Percentiles rank a stretch among this genome's conserved stretches.
phyloP scores from a whole-genome alignment of 2,113 vertebrate species.

The Psittacula cyanocephala region DNA sequence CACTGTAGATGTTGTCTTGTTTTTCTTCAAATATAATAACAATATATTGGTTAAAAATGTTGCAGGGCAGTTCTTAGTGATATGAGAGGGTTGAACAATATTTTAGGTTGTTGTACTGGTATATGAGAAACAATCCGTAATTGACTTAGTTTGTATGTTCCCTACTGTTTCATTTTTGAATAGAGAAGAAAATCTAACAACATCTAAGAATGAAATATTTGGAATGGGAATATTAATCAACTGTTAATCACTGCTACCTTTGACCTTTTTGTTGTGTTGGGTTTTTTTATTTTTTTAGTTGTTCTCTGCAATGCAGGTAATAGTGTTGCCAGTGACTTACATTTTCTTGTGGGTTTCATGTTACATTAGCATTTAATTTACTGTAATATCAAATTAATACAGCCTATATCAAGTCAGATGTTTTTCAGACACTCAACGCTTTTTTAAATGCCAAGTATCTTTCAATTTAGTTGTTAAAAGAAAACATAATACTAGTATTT shows the following conservation, averaged over 20 bases:
- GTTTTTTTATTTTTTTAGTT: neutral
- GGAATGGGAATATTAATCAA: neutral
- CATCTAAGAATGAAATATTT: neutral
- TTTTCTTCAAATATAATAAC: neutral
- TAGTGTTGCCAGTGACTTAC: neutral
- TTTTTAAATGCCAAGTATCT: slow-evolving; percentile 39
- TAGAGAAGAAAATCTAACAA: neutral
- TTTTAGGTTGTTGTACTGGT: neutral
- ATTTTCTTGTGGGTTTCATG: neutral
- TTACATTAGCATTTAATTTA: neutral
- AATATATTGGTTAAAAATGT: neutral
- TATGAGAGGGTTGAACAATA: neutral
- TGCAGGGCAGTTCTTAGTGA: neutral
- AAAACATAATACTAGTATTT: neutral
- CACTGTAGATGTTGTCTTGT: neutral
- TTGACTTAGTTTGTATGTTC: neutral
- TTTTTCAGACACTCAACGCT: slow-evolving; percentile 39
- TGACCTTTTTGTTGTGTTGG: neutral
- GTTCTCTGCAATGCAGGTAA: neutral
- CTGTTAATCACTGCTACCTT: neutral
- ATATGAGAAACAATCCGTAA: neutral
- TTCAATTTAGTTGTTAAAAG: slow-evolving; percentile 6
- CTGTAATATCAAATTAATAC: neutral
- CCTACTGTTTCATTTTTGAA: neutral
- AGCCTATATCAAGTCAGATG: neutral